Percentiles rank a stretch among this genome's conserved stretches.
Conservation (phyloP, 1,140 invertebrate species). For the Contarinia nasturtii region DNA sequence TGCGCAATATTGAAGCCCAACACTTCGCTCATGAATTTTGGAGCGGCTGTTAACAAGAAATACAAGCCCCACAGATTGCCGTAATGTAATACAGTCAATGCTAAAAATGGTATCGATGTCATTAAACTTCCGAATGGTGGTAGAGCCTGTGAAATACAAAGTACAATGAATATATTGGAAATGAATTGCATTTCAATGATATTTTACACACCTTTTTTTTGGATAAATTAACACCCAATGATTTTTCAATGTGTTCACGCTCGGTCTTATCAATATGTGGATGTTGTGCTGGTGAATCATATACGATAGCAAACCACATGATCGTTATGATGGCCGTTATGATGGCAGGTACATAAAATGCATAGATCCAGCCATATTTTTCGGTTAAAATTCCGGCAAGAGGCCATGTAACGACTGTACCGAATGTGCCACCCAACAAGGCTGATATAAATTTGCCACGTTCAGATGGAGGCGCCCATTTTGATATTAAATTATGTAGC, state of each 20-base stretch:
- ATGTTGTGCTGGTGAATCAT: conserved; percentile 48
- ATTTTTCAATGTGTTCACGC: conserved; percentile 37
- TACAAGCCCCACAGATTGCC: conserved; percentile 63
- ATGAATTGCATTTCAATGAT: not conserved
- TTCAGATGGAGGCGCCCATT: conserved; percentile 55
- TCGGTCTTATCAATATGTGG: conserved; percentile 53
- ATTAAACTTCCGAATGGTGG: conserved; percentile 36
- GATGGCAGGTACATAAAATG: conserved; percentile 41
- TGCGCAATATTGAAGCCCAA: conserved; percentile 64
- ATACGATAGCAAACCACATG: conserved; percentile 36
- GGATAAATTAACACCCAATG: conserved; percentile 6
- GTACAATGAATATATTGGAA: conserved; percentile 4
- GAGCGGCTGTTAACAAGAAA: conserved; percentile 68
- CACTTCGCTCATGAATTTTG: conserved; percentile 71
- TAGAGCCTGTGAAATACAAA: conserved; percentile 28
- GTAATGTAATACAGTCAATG: conserved; percentile 44
- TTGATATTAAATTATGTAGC: conserved; percentile 45
- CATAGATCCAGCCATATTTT: conserved; percentile 40
- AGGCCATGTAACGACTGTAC: conserved; percentile 54
- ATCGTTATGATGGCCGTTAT: conserved; percentile 34
- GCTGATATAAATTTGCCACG: conserved; percentile 57
- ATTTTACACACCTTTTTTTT: conserved; percentile 13
- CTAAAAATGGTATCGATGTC: conserved; percentile 45
- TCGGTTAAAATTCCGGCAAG: conserved; percentile 27
- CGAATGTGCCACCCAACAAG: conserved; percentile 54